phyloP scores from a whole-genome alignment of 1,140 invertebrate species.

The Heterodera carotae region DNA sequence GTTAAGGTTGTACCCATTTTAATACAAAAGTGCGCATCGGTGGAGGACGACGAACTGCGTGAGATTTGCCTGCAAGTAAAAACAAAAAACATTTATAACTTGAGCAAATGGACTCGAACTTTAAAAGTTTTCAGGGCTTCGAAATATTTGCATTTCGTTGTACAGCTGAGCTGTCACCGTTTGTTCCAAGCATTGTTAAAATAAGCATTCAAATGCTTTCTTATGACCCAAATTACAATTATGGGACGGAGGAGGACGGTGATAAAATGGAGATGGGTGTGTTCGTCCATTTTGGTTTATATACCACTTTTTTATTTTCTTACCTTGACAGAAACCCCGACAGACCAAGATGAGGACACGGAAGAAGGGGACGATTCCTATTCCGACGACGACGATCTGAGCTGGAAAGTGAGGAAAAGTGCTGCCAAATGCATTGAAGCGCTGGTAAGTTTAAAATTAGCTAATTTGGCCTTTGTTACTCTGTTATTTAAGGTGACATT shows the following conservation, averaged over 20 bases:
- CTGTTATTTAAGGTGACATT: conserved; percentile 72
- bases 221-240: conserved; percentile 64
- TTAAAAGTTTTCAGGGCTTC: conserved; percentile 47
- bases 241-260: conserved; percentile 54
- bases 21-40: conserved; percentile 33
- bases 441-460: conserved; percentile 71
- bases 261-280: conserved; percentile 54
- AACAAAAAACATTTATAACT: conserved; percentile 3
- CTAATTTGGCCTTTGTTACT: conserved; percentile 1
- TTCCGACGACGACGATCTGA: conserved; percentile 88
- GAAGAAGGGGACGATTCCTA: conserved; percentile 67
- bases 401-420: conserved; percentile 91
- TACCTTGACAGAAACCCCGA: not conserved
- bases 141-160: conserved; percentile 53
- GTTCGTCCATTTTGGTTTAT: not conserved
- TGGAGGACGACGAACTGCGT: conserved; percentile 59
- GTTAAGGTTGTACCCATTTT: conserved; percentile 38
- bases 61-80: conserved; percentile 53
- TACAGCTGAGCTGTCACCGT: conserved; percentile 42
- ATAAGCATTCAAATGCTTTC: conserved; percentile 37
- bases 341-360: conserved; percentile 71
- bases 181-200: conserved; percentile 30
- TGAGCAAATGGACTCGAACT: conserved; percentile 23
- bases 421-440: conserved; percentile 96
- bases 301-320: not conserved